Evolutionary conservation across 2,113 vertebrate species (phyloP).

Genomic region (Heloderma charlesbogerti): DNA sequence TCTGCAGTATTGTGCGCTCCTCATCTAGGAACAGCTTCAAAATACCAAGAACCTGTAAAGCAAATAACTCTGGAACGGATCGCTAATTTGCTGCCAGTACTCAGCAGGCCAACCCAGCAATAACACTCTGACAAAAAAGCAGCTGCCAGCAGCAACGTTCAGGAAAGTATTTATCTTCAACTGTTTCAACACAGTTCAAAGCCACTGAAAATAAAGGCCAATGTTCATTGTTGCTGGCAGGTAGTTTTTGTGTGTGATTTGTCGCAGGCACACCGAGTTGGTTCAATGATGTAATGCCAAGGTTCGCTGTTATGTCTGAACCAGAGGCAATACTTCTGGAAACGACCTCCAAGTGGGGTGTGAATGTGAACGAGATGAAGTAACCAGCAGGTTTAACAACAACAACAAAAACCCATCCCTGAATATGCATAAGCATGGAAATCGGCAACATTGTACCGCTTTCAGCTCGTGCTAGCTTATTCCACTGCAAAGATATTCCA

Average conservation of each 20-base stretch:
- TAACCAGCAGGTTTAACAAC: background rate
- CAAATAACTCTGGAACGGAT: background rate
- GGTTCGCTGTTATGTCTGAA: background rate
- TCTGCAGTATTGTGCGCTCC: background rate
- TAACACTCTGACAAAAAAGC: background rate
- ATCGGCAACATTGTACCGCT: background rate
- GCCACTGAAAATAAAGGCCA: conserved; percentile 3
- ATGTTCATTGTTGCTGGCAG: background rate
- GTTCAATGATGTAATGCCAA: background rate
- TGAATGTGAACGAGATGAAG: background rate
- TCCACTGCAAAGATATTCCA: background rate
- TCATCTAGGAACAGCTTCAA: background rate
- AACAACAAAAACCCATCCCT: too few relatives aligned
- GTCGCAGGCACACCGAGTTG: background rate
- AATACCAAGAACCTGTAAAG: conserved; percentile 3
- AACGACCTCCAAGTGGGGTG: background rate
- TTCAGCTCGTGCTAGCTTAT: background rate
- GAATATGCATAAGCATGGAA: background rate
- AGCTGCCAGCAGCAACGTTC: background rate
- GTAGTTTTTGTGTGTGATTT: background rate
- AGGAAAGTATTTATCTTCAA: background rate
- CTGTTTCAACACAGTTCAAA: conserved; percentile 22
- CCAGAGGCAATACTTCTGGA: background rate
- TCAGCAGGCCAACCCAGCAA: conserved; percentile 5
- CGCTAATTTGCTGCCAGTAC: background rate